phyloP scores from a whole-genome alignment of 2,888 invertebrate species.

The Sisyra terminalis region DNA sequence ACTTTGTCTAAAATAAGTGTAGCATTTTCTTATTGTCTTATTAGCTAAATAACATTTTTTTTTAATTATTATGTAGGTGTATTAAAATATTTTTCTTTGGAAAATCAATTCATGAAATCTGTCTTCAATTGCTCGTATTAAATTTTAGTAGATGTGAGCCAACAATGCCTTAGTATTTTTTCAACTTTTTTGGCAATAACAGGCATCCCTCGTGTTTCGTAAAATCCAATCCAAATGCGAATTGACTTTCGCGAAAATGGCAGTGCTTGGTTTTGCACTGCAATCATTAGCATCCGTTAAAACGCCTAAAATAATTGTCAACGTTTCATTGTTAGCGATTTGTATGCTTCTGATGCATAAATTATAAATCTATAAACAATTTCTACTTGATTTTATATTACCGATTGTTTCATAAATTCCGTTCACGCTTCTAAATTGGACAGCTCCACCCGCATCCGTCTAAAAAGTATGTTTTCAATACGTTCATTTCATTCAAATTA shows the following conservation, averaged over 20 bases:
- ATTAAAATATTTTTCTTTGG: too few relatives aligned
- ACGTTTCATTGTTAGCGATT: background rate
- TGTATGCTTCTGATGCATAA: too few relatives aligned
- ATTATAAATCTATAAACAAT: background rate
- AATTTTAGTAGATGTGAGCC: too few relatives aligned
- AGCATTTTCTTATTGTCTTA: too few relatives aligned
- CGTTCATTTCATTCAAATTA: background rate
- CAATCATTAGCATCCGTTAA: slow-evolving; percentile 33
- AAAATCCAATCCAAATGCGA: slow-evolving; percentile 39
- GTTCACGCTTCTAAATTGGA: slow-evolving; percentile 30
- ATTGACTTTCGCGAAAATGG: slow-evolving; percentile 32
- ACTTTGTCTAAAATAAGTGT: too few relatives aligned
- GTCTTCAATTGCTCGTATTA: too few relatives aligned
- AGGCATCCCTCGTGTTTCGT: slow-evolving; percentile 35
- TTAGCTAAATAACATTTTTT: too few relatives aligned
- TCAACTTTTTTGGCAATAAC: slow-evolving; percentile 29
- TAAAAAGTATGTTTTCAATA: too few relatives aligned
- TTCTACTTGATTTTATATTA: slow-evolving; percentile 13
- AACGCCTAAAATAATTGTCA: slow-evolving; percentile 25
- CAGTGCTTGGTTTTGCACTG: slow-evolving; percentile 23
- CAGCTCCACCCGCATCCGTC: slow-evolving; percentile 36
- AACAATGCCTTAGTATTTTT: background rate
- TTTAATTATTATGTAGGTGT: too few relatives aligned
- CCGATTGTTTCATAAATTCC: slow-evolving; percentile 36
- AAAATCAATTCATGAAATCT: too few relatives aligned